These are phyloP conservation scores for Cephonodes hylas DNA, from an alignment of 2,888 invertebrate genomes.

Conservation along the genomic window DNA sequence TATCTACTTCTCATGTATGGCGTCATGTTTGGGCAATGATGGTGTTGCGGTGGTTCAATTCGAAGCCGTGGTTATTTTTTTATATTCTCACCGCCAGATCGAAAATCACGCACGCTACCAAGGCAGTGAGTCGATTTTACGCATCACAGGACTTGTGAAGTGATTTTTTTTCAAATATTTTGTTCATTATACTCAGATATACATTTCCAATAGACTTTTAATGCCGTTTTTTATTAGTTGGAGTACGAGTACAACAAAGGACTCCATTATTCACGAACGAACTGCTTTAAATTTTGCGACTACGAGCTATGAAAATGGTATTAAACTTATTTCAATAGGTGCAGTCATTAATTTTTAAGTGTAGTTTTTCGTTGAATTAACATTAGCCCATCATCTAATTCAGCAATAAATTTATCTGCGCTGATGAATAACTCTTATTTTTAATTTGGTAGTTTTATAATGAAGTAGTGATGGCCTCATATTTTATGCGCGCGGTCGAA, in stretches of 20 bases:
- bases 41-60: too few relatives aligned
- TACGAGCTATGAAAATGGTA: neutral
- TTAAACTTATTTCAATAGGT: neutral
- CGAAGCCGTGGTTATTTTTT: too few relatives aligned
- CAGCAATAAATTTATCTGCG: too few relatives aligned
- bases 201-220: neutral
- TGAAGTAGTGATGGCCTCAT: too few relatives aligned
- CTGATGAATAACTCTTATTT: too few relatives aligned
- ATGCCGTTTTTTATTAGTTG: neutral
- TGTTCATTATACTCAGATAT: neutral
- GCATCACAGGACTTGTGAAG: neutral
- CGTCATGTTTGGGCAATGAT: too few relatives aligned
- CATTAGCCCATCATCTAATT: too few relatives aligned
- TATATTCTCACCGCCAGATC: too few relatives aligned
- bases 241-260: neutral
- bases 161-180: neutral
- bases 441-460: too few relatives aligned
- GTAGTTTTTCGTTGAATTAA: neutral
- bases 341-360: neutral
- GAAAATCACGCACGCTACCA: too few relatives aligned
- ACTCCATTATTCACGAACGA: neutral
- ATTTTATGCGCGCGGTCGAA: too few relatives aligned
- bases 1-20: too few relatives aligned
- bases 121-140: neutral
- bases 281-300: neutral